Conservation (phyloP, 1,140 invertebrate species). For the Procambarus clarkii region DNA sequence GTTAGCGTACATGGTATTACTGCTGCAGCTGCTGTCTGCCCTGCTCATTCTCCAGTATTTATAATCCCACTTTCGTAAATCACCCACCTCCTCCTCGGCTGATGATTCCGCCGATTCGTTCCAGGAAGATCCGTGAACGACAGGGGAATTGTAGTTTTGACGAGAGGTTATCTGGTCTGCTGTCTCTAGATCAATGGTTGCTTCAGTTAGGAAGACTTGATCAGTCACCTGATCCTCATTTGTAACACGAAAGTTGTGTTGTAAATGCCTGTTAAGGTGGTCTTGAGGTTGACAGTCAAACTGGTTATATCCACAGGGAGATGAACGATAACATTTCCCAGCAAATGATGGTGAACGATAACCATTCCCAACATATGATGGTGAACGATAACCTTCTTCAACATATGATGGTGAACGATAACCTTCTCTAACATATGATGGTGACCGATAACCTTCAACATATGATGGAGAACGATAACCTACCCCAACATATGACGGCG, state of each 20-base stretch:
- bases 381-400: too few species aligned
- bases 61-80: constrained; percentile 5
- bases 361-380: too few species aligned
- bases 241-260: neutral
- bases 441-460: too few species aligned
- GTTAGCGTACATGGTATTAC: constrained; percentile 44
- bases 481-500: neutral
- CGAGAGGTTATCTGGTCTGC: neutral
- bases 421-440: too few species aligned
- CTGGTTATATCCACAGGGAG: neutral
- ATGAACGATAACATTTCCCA: neutral
- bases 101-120: neutral
- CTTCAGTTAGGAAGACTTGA: constrained; percentile 1
- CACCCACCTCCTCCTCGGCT: neutral
- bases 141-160: neutral
- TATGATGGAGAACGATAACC: neutral
- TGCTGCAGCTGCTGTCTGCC: constrained; percentile 30
- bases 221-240: neutral
- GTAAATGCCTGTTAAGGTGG: neutral
- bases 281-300: neutral
- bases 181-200: neutral
- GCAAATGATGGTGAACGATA: too few species aligned
- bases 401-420: too few species aligned
- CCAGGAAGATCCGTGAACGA: neutral
- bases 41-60: constrained; percentile 29